Base-by-base conservation (phyloP, 2,888 invertebrate genomes). In the Amphipoea lucens region DNA sequence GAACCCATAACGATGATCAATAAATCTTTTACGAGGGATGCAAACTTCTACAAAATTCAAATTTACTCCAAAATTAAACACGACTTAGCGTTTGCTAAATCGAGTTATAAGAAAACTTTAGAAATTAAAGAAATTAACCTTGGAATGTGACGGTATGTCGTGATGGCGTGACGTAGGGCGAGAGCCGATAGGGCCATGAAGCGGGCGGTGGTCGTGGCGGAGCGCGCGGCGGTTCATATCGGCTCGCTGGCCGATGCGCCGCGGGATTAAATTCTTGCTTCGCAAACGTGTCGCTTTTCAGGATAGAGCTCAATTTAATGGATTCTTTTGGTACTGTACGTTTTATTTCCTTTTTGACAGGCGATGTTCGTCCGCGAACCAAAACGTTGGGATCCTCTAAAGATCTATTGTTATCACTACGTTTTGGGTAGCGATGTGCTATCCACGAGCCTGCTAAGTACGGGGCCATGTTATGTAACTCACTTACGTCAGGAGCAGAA, bases 381-480 rank as follows among this genome's bases (percentile, higher is more conserved):
- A 94, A 87, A 45, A 78, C 90, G 45, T 89, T 92, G 12, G 95
- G 94, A 85, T 96, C 94, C 79, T 97, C 97, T 67, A 98, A 91
- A 4, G 98, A 97, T 72, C 97, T 96, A 74, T 98, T 97, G 90
- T 98, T 98, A 89, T 98, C 98, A 79, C 97, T 97, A 3, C 97
- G 97, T 88, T 97, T 98, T 0, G 98, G 98, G 92, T 98, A 98
- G 88, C 97, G 97, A 93, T 98, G 98, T 0, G 98, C 98, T 62
- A 98, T 97, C 98, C 98, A 98, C 12, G 98, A 97, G 3, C 98
- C 98, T 0, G 98, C 97, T 82, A 98, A 94, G 94, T 98, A 98
- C 0, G 98, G 98, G 0, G 98, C 98, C 74, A 98, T 98, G 89
- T 98, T 98, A 17, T 98, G 97, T 3, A 98, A 95, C 90, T 98